Evolutionary conservation across 1,140 invertebrate genomes (phyloP), one percentile per base, ranked within the genome.

Genomic region (Mycetomoellerius zeteki): DNA sequence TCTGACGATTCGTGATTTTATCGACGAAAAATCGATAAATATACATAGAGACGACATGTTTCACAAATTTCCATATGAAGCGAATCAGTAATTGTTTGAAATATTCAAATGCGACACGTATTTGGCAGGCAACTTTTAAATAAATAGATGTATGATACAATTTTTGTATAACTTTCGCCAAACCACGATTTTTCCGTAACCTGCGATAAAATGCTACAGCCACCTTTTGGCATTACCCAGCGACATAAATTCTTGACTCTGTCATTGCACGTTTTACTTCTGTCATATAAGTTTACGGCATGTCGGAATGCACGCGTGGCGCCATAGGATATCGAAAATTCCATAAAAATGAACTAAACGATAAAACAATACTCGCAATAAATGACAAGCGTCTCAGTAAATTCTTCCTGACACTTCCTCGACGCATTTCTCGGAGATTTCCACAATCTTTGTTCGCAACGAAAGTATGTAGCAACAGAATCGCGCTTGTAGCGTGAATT

Each of bases 401-500:
- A 81, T 5, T 19, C 14, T 7, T 58, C n/a, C 12, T 16, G 50
- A 43, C n/a, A 14, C 12, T 33, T 69, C 16, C 2, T 7, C 47
- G 50, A 3, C 21, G 21, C 33, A n/a, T 37, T 81, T 47, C 10
- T 56, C 62, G 8, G 16, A 54, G 30, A 54, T 71, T 81, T 69
- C n/a, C 12, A 33, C 65, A n/a, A 54, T 56, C 30, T 50, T 37
- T 21, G 21, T n/a, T 47, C 8, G 52, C 64, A 6, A 47, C 21
- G 14, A 71, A 47, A 43, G 5, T 50, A 24, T 56, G 2, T 37
- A 56, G 24, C 10, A 30, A 37, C 19, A 4, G 16, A 10, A 43
- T 71, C 21, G 65, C 65, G 21, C 58, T 56, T 37, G 7, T 54
- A 19, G 16, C 65, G 78, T 81, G 64, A 81, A 81, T 81, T 81